Percentiles rank a stretch among this genome's conserved stretches.
phyloP scores from a whole-genome alignment of 2,797 vertebrate genomes.

The Rhodeus uyekii region DNA sequence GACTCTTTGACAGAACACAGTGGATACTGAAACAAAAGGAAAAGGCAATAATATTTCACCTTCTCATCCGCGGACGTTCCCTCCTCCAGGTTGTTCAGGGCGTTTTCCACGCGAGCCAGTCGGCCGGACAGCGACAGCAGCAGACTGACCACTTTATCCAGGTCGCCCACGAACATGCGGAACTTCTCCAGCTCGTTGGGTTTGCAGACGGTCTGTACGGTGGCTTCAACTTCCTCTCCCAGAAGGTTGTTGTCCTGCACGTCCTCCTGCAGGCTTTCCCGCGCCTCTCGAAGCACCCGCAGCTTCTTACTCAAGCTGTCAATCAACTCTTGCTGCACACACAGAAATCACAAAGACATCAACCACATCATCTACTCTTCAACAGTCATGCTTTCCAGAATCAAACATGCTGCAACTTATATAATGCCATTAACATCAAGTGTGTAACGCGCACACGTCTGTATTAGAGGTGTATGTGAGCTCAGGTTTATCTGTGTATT shows the following conservation, averaged over 20 bases:
- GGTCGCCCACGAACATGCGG: conserved; percentile 92
- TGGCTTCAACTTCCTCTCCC: conserved; percentile 87
- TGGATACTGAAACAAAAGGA: too few relatives aligned
- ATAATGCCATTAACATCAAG: not conserved
- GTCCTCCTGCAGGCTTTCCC: conserved; percentile 88
- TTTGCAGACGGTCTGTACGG: conserved; percentile 85
- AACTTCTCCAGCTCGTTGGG: conserved; percentile 94
- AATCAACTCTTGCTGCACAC: conserved; percentile 87
- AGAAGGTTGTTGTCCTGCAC: conserved; percentile 88
- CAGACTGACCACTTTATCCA: conserved; percentile 96
- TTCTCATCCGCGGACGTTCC: conserved; percentile 80
- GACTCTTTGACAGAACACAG: not conserved
- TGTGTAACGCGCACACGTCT: too few relatives aligned
- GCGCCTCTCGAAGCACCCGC: conserved; percentile 86
- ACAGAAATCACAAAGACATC: not conserved
- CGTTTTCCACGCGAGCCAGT: conserved; percentile 91
- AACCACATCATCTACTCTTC: not conserved
- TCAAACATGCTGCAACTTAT: not conserved
- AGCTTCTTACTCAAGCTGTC: conserved; percentile 90
- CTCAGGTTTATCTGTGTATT: not conserved
- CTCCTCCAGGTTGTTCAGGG: conserved; percentile 88
- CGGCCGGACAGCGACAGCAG: conserved; percentile 90
- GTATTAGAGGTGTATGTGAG: not conserved
- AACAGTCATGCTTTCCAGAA: not conserved
- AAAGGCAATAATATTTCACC: too few relatives aligned